Percentiles rank a stretch among this genome's conserved stretches.
These are phyloP conservation scores for Cyaniris semiargus DNA, from an alignment of 2,888 invertebrate genomes.

Conservation along the genomic window DNA sequence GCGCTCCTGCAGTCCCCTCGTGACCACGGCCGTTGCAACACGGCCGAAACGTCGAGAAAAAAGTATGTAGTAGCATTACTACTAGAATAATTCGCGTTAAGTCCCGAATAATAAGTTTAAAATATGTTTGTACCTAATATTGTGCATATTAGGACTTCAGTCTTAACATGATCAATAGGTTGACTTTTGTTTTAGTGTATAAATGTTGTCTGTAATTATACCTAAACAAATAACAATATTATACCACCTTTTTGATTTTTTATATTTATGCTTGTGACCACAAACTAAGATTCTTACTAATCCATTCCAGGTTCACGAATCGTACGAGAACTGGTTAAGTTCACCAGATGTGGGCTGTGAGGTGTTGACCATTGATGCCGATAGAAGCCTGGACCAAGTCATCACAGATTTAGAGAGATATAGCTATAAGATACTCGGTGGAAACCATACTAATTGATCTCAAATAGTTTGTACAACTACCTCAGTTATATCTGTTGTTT, in stretches of 20 bases:
- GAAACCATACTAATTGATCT: conserved; percentile 67
- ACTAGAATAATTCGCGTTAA: too few species aligned
- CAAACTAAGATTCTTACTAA: neutral
- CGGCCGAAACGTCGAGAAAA: too few species aligned
- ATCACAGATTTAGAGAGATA: conserved; percentile 67
- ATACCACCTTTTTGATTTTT: neutral
- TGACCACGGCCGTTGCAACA: too few species aligned
- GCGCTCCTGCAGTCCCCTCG: too few species aligned
- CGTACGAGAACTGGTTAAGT: conserved; percentile 71
- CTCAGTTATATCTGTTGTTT: neutral
- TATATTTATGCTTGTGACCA: neutral
- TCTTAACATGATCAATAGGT: too few species aligned
- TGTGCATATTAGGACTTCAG: too few species aligned
- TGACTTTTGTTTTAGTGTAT: too few species aligned
- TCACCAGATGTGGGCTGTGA: conserved; percentile 67
- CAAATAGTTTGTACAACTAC: neutral
- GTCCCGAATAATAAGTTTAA: too few species aligned
- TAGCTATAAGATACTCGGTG: conserved; percentile 70
- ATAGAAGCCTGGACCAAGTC: conserved; percentile 57
- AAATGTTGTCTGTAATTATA: too few species aligned
- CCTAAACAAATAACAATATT: too few species aligned
- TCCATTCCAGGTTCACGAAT: conserved; percentile 63
- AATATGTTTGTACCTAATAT: too few species aligned
- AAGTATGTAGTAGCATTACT: too few species aligned
- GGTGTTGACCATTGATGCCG: conserved; percentile 71